Evolutionary conservation across 64 coral and sea anemone genomes (phyloP), one percentile per base, ranked within the genome.

Genomic region (Porites australiensis): DNA sequence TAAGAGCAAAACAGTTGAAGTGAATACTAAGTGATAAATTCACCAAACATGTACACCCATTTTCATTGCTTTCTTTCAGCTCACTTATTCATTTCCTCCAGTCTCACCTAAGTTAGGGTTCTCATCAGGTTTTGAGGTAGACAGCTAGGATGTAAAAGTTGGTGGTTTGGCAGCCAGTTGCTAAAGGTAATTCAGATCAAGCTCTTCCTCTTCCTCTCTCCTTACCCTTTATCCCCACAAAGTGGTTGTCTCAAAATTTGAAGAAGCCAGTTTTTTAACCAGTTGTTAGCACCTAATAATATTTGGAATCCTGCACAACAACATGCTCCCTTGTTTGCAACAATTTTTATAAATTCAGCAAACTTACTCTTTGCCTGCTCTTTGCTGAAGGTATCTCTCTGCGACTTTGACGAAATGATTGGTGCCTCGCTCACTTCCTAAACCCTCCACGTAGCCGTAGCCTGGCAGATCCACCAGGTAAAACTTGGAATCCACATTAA

Each of bases 401-500:
- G 87, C 92, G 14, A 98, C 92, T 70, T 91, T 90, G 66, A 98
- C 95, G 94, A 98, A 98, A 55, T 98, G 92, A 14, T 74, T 59
- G 63, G 88, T 88, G 52, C 88, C 76, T 7, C 86, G 92, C 3
- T 68, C 64, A 47, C 58, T 84, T 50, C 51, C 88, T 43, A 79
- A 51, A 8, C 95, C 88, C 52, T 91, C 69, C 14, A 98, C 95
- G 75, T 91, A 94, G 2, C 95, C 95, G 91, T 98, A 98, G 6
- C 95, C 95, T 50, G 95, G 95, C 3, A 98, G 77, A 77, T 98
- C 95, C 3, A 98, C 95, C 8, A 98, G 43, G 77, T 91, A 94
- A 75, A 98, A 94, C 45, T 84, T 90, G 23, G 92, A 94, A 59
- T 82, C 83, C 59, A 98, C 58, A 64, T 91, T 98, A 44, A 94